Percentiles rank a stretch among this genome's conserved stretches.
Evolutionary conservation across 2,888 invertebrate genomes (phyloP).

Genomic region (Rhamnusium bicolor): DNA sequence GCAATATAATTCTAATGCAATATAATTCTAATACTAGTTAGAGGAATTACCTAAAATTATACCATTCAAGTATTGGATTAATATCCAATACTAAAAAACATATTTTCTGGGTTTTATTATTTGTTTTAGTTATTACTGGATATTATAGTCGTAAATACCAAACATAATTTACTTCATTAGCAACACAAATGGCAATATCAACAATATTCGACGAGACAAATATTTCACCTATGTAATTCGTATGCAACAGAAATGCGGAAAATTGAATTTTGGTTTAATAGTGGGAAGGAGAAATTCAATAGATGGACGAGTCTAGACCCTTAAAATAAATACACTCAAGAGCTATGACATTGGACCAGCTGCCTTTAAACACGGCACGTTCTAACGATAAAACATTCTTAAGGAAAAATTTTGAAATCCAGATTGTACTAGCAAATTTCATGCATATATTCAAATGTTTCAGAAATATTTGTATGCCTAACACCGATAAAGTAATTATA

Average conservation of each 20-base stretch:
- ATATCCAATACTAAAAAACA: too few relatives aligned
- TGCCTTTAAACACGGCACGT: conserved; percentile 50
- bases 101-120: too few relatives aligned
- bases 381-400: conserved; percentile 48
- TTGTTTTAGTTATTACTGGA: too few relatives aligned
- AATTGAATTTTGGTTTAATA: conserved; percentile 63
- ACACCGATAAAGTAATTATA: too few relatives aligned
- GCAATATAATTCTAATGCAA: too few relatives aligned
- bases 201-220: background rate
- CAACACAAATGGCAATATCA: background rate
- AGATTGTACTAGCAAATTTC: conserved; percentile 4
- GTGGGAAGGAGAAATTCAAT: conserved; percentile 58
- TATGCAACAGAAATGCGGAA: conserved; percentile 61
- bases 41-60: too few relatives aligned
- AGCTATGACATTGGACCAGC: conserved; percentile 40
- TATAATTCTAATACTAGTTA: too few relatives aligned
- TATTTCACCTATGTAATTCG: conserved; percentile 50
- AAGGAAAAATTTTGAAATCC: conserved; percentile 42
- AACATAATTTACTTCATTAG: too few relatives aligned
- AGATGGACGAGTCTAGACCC: conserved; percentile 54
- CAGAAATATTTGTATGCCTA: background rate
- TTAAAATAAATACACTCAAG: conserved; percentile 53
- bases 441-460: background rate
- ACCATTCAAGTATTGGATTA: too few relatives aligned
- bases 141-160: too few relatives aligned